These are phyloP conservation scores for Numida meleagris DNA, from an alignment of 2,113 vertebrate species.

Conservation along the genomic window DNA sequence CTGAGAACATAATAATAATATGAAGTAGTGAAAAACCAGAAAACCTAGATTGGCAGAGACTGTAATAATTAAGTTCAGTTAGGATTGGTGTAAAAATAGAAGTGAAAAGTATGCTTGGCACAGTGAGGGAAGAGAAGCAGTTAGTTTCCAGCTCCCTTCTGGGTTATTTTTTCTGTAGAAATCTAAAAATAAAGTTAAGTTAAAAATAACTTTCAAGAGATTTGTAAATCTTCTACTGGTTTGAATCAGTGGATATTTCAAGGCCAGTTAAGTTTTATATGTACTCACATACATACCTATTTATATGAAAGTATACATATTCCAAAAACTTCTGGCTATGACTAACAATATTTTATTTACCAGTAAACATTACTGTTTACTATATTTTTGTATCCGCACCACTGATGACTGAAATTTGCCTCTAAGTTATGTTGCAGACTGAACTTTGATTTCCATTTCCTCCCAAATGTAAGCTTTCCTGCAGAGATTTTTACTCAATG, in stretches of 20 bases:
- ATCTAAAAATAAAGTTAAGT: background rate
- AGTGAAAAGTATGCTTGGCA: background rate
- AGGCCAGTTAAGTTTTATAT: background rate
- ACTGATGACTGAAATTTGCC: background rate
- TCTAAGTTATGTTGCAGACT: background rate
- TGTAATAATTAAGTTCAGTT: background rate
- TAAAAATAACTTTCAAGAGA: background rate
- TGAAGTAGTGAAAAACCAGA: background rate
- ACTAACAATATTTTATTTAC: background rate
- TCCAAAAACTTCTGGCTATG: background rate
- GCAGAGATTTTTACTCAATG: background rate
- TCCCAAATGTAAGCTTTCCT: background rate
- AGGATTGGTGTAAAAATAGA: background rate
- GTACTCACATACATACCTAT: background rate
- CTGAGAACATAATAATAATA: background rate
- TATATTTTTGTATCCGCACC: background rate
- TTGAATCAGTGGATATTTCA: background rate
- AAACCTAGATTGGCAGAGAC: background rate
- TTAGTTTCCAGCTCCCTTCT: background rate
- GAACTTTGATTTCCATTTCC: background rate
- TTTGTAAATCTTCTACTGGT: background rate
- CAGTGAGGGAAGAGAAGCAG: background rate
- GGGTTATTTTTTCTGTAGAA: background rate
- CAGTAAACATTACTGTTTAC: fast-evolving
- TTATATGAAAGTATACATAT: background rate